Evolutionary conservation across 2,113 vertebrate species (phyloP), one percentile per base, ranked within the genome.

Genomic region (Salminus brasiliensis): DNA sequence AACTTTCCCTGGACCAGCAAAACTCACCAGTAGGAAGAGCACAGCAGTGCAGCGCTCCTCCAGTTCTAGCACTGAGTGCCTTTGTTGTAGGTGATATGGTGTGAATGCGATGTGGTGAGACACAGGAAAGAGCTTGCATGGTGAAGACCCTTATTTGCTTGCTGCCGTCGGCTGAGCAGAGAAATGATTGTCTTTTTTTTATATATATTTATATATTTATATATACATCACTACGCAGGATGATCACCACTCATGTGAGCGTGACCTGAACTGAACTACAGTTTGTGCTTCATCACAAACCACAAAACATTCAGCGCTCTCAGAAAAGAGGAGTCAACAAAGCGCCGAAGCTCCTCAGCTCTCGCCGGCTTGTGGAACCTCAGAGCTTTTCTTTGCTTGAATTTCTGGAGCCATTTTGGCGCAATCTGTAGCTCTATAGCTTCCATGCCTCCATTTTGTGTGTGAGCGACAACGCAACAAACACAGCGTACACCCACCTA

Each of bases 391-490:
- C 62, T 65, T n/a, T 18, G 30, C 30, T 29, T 62, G 39, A 41
- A 72, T 67, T 39, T 55, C 43, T 75, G 70, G 62, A 68, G 78
- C 62, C 72, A 80, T 80, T 80, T 80, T 68, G 62, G 71, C 23
- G 60, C 12, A 30, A 30, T 43, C 47, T 72, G 30, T 53, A n/a
- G n/a, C n/a, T n/a, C n/a, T n/a, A 29, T 7, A 18, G 49, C 21
- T 16, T 55, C 5, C 32, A 5, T 43, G 65, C 72, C 63, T 81
- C 79, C 79, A 81, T 81, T 81, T 81, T 74, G 63, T 75, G 30
- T 71, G 55, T 34, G 68, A 76, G 32, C 57, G 71, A 49, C 55
- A 78, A 62, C 49, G 52, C 76, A 78, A n/a, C 39, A n/a, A 39
- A 10, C 69, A 53, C 45, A 34, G 12, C 6, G n/a, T 63, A 32